Evolutionary conservation across 2,113 vertebrate genomes (phyloP).

Genomic region (Noturus placidus): DNA sequence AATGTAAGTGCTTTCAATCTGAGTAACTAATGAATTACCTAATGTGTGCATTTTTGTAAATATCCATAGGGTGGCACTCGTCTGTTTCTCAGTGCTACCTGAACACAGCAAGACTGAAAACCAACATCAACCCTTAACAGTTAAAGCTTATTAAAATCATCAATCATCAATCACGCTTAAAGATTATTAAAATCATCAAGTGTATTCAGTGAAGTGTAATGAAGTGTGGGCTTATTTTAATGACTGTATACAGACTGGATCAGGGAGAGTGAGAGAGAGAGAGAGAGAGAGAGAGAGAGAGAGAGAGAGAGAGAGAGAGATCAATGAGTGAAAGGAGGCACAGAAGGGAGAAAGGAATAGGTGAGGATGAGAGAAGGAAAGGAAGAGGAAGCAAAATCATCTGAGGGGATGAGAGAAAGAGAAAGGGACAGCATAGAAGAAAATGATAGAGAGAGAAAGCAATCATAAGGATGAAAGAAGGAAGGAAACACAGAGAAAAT

Average conservation of each 20-base stretch:
- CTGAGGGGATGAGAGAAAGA: neutral
- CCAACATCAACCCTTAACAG: neutral
- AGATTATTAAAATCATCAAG: neutral
- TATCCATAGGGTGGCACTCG: slow-evolving; percentile 2
- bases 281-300: neutral
- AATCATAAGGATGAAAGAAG: neutral
- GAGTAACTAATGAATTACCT: neutral
- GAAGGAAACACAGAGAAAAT: neutral
- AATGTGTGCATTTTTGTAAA: neutral
- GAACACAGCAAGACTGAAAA: neutral
- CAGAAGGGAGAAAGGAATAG: neutral
- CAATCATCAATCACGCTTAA: no score
- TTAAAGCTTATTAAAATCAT: neutral
- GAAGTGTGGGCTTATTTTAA: neutral
- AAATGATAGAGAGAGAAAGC: neutral
- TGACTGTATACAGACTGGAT: neutral
- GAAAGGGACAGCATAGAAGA: neutral
- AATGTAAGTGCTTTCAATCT: neutral
- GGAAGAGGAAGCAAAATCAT: neutral
- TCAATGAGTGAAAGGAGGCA: neutral
- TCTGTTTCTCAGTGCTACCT: neutral
- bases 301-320: neutral
- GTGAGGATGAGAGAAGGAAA: neutral
- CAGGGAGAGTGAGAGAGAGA: neutral
- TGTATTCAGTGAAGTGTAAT: neutral